Conservation (phyloP, 2,113 vertebrate species). For the Aix galericulata region DNA sequence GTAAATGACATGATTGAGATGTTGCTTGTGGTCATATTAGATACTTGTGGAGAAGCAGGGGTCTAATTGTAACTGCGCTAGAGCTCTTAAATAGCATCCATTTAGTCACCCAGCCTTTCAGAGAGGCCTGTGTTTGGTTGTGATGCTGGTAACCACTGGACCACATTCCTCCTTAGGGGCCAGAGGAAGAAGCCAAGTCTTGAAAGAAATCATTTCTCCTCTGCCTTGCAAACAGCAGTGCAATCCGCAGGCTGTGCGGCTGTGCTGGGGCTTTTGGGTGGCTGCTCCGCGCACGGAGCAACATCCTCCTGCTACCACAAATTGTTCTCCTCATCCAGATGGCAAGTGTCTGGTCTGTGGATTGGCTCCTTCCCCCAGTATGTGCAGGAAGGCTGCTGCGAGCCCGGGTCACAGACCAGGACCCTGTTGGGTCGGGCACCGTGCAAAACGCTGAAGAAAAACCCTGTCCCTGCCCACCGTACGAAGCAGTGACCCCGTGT, state of each 20-base stretch:
- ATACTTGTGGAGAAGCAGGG: constrained; percentile 56
- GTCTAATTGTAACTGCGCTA: constrained; percentile 46
- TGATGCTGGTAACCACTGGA: constrained; percentile 57
- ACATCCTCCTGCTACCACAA: constrained; percentile 26
- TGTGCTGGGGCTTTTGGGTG: not conserved
- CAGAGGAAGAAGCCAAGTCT: constrained; percentile 50
- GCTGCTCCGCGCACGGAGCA: not conserved
- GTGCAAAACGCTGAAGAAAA: not conserved
- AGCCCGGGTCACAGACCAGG: not conserved
- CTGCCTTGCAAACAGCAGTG: constrained; percentile 20
- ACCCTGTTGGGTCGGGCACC: accelerated
- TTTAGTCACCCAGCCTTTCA: constrained; percentile 48
- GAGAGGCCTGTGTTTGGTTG: constrained; percentile 38
- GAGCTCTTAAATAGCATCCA: constrained; percentile 44
- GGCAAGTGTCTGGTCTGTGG: not conserved
- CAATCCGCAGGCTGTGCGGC: not conserved
- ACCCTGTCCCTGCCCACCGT: not conserved
- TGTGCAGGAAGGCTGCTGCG: not conserved
- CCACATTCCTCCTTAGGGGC: constrained; percentile 52
- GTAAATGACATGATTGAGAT: constrained; percentile 2
- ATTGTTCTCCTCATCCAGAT: not conserved
- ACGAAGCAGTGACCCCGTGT: accelerated
- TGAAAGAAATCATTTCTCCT: constrained; percentile 25
- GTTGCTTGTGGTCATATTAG: constrained; percentile 47
- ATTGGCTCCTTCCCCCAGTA: not conserved